phyloP scores from a whole-genome alignment of 2,888 invertebrate genomes.

The Lomographa bimaculata region DNA sequence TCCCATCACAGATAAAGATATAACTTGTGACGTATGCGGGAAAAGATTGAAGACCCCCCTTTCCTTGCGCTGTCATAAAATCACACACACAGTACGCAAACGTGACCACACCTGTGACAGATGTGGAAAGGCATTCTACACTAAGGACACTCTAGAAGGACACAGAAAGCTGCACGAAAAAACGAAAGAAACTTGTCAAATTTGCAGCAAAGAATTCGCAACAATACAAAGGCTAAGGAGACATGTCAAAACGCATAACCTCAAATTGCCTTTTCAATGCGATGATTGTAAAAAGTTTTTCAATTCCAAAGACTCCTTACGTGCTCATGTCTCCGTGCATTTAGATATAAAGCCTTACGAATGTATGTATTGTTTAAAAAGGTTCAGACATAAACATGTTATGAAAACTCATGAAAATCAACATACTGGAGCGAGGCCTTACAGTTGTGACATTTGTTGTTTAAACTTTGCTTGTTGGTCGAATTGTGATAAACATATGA shows the following conservation, averaged over 20 bases:
- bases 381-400: conserved; percentile 16
- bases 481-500: conserved; percentile 37
- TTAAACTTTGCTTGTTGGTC: conserved; percentile 33
- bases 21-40: conserved; percentile 10
- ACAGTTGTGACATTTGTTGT: conserved; percentile 25
- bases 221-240: conserved; percentile 12
- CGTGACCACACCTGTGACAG: conserved; percentile 18
- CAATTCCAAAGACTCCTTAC: conserved; percentile 16
- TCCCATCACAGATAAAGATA: conserved; percentile 1
- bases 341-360: conserved; percentile 9
- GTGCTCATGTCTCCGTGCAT: conserved; percentile 20
- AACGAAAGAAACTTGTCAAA: conserved; percentile 8
- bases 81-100: conserved; percentile 6
- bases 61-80: conserved; percentile 8
- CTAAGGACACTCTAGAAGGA: conserved; percentile 2
- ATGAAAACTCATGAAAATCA: conserved; percentile 25
- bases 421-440: conserved; percentile 31
- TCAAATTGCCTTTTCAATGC: conserved; percentile 18
- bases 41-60: conserved; percentile 8
- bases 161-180: conserved; percentile 13
- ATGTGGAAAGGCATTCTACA: conserved; percentile 18
- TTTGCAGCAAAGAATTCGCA: conserved; percentile 20
- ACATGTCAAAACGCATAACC: conserved; percentile 20
- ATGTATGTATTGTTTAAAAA: conserved; percentile 14
- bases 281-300: conserved; percentile 17